Evolutionary conservation across 2,797 vertebrate genomes (phyloP), one percentile per base, ranked within the genome.

Genomic region (Eulemur rubriventer): DNA sequence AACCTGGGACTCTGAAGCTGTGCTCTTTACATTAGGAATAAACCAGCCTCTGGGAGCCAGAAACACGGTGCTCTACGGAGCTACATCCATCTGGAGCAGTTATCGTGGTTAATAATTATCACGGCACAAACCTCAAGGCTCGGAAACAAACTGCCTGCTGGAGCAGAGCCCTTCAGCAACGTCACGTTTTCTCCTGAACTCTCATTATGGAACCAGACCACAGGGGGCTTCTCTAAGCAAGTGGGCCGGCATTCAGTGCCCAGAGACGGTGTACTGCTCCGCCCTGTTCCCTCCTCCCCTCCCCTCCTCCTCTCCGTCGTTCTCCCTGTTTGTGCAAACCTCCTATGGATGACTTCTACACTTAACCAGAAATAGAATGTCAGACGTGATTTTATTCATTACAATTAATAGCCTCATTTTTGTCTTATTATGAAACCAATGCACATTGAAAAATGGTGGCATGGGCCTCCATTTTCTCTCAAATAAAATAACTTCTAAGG

Each of bases 221-320:
- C 11, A 6, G 10, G 82, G 48, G 41, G 38, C 30, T 78, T 46
- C 18, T 26, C 14, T 3, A 28, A 28, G 81, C 46, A 63, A 86
- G 59, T 1, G 11, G 8, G 17, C 4, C 33, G 57, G 20, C 7
- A 4, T 30, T 73, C 1, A 0, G 2, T 33, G 17, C 30, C 43
- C 61, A 6, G 46, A 76, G 26, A 43, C 4, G 10, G 14, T 11
- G 7, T 7, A 14, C 6, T 6, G 38, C 35, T 30, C n/a, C 10
- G 18, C 7, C n/a, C 33, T 7, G 33, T 26, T 30, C 35, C 28
- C n/a, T 14, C 11, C 70, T 65, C 9, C 28, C 28, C n/a, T 14
- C 11, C 70, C 65, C 9, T 0, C 48, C 41, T 33, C 65, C 72
- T 79, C 41, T 8, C 35, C n/a, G 1, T 16, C 59, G 5, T 57